phyloP scores from a whole-genome alignment of 2,797 vertebrate species.

The Pipistrellus pygmaeus region DNA sequence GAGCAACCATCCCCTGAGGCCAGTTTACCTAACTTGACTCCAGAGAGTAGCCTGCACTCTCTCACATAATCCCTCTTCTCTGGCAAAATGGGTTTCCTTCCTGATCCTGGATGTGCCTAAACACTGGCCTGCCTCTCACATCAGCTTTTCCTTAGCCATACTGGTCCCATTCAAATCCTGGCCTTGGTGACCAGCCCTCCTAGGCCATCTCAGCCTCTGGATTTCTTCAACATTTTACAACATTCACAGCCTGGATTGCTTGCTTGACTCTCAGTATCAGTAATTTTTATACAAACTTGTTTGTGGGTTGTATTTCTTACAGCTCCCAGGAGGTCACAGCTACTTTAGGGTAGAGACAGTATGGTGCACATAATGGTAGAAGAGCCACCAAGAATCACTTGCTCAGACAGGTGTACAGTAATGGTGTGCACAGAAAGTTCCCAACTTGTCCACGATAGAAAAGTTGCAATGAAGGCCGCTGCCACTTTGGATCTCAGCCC shows the following conservation, averaged over 20 bases:
- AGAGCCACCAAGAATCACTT: neutral
- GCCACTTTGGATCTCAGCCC: neutral
- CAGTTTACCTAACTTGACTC: neutral
- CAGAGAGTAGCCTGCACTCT: neutral
- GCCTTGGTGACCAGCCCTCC: neutral
- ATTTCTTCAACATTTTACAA: neutral
- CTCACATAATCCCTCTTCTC: neutral
- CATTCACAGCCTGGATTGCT: neutral
- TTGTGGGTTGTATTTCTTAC: neutral
- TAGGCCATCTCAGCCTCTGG: neutral
- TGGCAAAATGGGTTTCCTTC: neutral
- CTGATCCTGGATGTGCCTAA: rapidly evolving
- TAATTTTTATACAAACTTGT: neutral
- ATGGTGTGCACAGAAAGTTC: neutral
- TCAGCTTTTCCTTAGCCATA: neutral
- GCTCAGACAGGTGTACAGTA: neutral
- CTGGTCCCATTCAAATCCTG: neutral
- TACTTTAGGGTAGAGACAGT: neutral
- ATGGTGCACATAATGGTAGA: neutral
- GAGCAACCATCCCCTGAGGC: rapidly evolving
- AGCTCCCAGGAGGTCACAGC: neutral
- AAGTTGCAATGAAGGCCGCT: rapidly evolving
- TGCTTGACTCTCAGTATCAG: neutral
- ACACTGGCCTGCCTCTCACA: neutral
- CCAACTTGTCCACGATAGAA: rapidly evolving